Conservation (phyloP, 2,888 invertebrate genomes). For the Harmothoe impar region DNA sequence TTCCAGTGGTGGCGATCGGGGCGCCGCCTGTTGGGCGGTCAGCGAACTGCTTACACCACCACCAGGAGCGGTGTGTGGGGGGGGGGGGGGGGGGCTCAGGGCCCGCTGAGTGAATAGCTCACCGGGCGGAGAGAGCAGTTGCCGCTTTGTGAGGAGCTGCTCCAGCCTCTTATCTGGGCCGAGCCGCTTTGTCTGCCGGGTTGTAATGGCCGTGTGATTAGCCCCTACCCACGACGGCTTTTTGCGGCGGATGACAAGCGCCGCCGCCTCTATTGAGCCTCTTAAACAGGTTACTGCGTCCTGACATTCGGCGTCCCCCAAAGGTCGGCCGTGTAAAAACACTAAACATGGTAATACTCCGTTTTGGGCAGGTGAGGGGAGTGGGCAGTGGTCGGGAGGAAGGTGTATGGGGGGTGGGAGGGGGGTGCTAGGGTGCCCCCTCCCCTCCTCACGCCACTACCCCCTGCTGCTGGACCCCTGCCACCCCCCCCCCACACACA, state of each 20-base stretch:
- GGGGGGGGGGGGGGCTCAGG: not conserved
- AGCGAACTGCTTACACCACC: not conserved
- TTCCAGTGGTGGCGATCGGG: too few relatives aligned
- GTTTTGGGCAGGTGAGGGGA: not conserved
- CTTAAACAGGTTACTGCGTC: slow-evolving; percentile 39
- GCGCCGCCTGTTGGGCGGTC: not conserved
- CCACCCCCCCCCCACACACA: too few relatives aligned
- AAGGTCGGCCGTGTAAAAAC: slow-evolving; percentile 56
- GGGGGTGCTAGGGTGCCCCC: not conserved
- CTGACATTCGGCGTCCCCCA: slow-evolving; percentile 48
- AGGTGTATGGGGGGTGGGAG: not conserved
- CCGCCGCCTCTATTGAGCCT: slow-evolving; percentile 43
- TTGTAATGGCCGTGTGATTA: slow-evolving; percentile 49
- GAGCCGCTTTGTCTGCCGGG: slow-evolving; percentile 28
- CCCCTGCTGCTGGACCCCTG: too few relatives aligned
- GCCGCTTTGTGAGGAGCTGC: slow-evolving; percentile 10
- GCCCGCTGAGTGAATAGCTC: not conserved
- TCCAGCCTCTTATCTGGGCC: slow-evolving; percentile 3
- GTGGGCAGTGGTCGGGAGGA: not conserved
- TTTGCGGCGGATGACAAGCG: slow-evolving; percentile 35
- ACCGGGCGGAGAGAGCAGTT: not conserved
- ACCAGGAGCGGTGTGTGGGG: not conserved
- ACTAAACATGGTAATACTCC: slow-evolving; percentile 52
- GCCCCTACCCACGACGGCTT: slow-evolving; percentile 23
- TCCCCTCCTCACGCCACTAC: too few relatives aligned